phyloP scores from a whole-genome alignment of 53 echinoderm and acorn worm genomes.

The Actinopyga echinites region DNA sequence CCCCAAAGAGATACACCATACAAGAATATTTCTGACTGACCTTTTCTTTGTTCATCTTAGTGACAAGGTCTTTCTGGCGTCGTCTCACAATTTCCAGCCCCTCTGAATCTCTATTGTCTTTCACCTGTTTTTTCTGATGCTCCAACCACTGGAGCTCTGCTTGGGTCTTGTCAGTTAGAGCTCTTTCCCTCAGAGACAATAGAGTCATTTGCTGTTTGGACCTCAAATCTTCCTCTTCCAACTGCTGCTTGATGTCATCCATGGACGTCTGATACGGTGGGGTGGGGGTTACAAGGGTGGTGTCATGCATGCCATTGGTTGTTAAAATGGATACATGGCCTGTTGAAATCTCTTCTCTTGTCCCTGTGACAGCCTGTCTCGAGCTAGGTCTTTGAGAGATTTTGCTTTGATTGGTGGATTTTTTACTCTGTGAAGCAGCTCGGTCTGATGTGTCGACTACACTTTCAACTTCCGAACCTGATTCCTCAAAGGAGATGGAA shows the following conservation, averaged over 20 bases:
- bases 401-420: conserved; percentile 4
- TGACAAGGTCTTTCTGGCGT: conserved; percentile 64
- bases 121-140: conserved; percentile 76
- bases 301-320: not conserved
- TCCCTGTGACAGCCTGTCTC: not conserved
- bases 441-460: conserved; percentile 32
- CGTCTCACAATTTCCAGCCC: conserved; percentile 66
- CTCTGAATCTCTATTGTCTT: conserved; percentile 69
- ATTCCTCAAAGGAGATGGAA: conserved; percentile 62
- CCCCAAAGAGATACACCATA: too few relatives aligned
- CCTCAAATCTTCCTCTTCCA: conserved; percentile 83
- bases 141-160: conserved; percentile 95
- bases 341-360: conserved; percentile 49
- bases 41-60: conserved; percentile 82
- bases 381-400: not conserved
- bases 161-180: conserved; percentile 82
- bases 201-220: conserved; percentile 86
- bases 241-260: conserved; percentile 77
- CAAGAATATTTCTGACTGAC: conserved; percentile 36
- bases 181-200: conserved; percentile 82
- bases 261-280: conserved; percentile 30
- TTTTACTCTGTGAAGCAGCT: conserved; percentile 18
- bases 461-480: conserved; percentile 39
- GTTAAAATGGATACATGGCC: not conserved
- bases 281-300: not conserved